Base-by-base conservation (phyloP, 2,113 vertebrate species). In the Brachyhypopomus gauderio region DNA sequence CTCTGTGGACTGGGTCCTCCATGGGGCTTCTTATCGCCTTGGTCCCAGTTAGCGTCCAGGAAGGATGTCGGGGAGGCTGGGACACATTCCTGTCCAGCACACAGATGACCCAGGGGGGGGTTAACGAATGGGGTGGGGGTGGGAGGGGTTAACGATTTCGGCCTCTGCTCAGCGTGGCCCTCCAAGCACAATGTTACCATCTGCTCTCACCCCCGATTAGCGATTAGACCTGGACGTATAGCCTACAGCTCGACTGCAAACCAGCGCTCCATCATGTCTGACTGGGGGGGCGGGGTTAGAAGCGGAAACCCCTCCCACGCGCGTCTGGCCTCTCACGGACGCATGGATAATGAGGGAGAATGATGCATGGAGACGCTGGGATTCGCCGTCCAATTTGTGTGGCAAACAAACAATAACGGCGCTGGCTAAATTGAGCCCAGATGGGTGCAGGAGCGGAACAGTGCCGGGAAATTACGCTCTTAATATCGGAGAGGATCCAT, bases 201-300 rank as follows among this genome's bases (percentile, higher is more conserved):
- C 89, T 91, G 91, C 89, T 89, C 87, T 84, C 78, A 83, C 58
- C 45, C 83, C 71, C 72, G 81, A 90, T 90, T 90, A 88, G 87
- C 89, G 89, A 89, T 52, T 52, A 14, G 45, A 14, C 45, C 12
- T 86, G 17, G 23, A 80, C 85, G n/a, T 84, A 87, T 73, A 72
- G 80, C 87, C 88, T 87, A 89, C 88, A 88, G 90, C 87, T 79
- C 58, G n/a, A 67, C 79, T 23, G 67, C 27, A 60, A 76, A 41
- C 14, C 23, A 55, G 16, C 59, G 72, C 56, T 76, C 62, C 72
- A 75, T 81, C 72, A 70, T n/a, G 12, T 75, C n/a, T n/a, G 80
- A 81, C 59, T 76, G 72, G 72, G 30, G 30, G 30, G 45, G 45
- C 9, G 45, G 45, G 9, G 45, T 7, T 41, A 6, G 30, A 30